A percentile compares a stretch with the other conserved stretches of the same genome.
These are phyloP conservation scores for Oncorhynchus keta DNA, from an alignment of 2,113 vertebrate genomes.

Conservation along the genomic window DNA sequence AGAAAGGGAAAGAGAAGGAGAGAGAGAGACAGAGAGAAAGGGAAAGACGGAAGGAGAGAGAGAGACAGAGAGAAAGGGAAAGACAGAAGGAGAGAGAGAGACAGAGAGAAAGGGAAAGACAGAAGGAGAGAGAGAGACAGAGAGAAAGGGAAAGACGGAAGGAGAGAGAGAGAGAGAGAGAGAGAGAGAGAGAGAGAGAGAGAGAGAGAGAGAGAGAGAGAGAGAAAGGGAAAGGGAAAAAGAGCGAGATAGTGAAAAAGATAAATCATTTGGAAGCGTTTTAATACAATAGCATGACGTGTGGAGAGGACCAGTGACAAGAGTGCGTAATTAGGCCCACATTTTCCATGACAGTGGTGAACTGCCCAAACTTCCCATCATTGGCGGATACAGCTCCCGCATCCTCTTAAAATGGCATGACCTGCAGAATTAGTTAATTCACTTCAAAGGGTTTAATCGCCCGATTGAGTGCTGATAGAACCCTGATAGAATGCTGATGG, in stretches of 20 bases:
- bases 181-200: no score
- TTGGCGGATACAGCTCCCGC: constrained; percentile 26
- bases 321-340: constrained; percentile 38
- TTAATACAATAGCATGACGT: constrained; percentile 44
- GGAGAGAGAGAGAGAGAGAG: no score
- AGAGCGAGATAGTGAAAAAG: background rate
- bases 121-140: background rate
- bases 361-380: constrained; percentile 54
- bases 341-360: constrained; percentile 57
- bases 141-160: background rate
- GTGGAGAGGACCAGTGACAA: constrained; percentile 3
- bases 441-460: no score
- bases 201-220: background rate
- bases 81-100: background rate
- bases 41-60: background rate
- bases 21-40: background rate
- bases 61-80: background rate
- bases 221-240: background rate
- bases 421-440: no score
- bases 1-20: no score
- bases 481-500: no score
- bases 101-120: background rate
- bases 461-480: no score
- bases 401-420: no score
- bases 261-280: constrained; percentile 46